phyloP scores from a whole-genome alignment of 1,140 invertebrate species.

The Trichonephila clavipes region DNA sequence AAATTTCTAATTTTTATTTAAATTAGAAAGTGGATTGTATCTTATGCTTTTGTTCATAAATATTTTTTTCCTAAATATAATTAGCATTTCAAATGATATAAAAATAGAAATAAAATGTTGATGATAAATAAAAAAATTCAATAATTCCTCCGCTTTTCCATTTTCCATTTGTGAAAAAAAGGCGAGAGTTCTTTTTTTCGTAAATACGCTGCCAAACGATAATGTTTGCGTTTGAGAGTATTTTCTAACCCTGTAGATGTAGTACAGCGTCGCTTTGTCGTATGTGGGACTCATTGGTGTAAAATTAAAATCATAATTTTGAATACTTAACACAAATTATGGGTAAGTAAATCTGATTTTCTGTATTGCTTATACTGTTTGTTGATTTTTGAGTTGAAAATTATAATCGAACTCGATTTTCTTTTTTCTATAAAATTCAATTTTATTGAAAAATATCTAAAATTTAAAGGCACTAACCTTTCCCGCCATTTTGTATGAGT shows the following conservation, averaged over 20 bases:
- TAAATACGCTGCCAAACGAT: slow-evolving; percentile 70
- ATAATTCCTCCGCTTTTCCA: not conserved
- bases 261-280: slow-evolving; percentile 77
- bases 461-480: slow-evolving; percentile 76
- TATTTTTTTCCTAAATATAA: not conserved
- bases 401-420: not conserved
- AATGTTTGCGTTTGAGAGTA: slow-evolving; percentile 76
- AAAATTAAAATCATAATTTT: slow-evolving; percentile 77
- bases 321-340: slow-evolving; percentile 74
- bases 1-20: not conserved
- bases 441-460: slow-evolving; percentile 74
- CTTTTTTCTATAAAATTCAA: slow-evolving; percentile 49
- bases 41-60: not conserved
- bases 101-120: not conserved
- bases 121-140: not conserved
- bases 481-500: slow-evolving; percentile 77
- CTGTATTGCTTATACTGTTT: slow-evolving; percentile 47
- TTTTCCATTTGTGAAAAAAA: slow-evolving; percentile 6
- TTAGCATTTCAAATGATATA: not conserved
- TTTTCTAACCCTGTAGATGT: slow-evolving; percentile 76
- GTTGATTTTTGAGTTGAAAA: slow-evolving; percentile 17
- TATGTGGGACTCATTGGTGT: slow-evolving; percentile 73
- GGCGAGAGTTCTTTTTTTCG: slow-evolving; percentile 68
- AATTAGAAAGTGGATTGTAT: not conserved
- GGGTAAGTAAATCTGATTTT: slow-evolving; percentile 67